A percentile compares a stretch with the other conserved stretches of the same genome.
Conservation (phyloP, 1,140 invertebrate species). For the Drosophila persimilis region DNA sequence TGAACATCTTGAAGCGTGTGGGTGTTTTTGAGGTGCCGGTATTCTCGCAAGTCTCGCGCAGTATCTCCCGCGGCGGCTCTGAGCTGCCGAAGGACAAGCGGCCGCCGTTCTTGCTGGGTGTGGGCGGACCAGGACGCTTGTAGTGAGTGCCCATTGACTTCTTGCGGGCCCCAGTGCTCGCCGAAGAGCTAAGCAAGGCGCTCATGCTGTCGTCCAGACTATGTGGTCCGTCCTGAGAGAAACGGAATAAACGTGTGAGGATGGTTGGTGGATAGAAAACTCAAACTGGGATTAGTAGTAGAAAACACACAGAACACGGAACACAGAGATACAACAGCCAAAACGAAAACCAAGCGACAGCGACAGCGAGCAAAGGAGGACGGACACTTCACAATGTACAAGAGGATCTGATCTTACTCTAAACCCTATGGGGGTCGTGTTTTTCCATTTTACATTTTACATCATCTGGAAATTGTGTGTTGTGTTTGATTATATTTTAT, state of each 20-base stretch:
- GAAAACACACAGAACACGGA: constrained; percentile 13
- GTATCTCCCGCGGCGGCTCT: constrained; percentile 68
- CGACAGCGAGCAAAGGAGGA: not conserved
- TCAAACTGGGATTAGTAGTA: not conserved
- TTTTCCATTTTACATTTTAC: not conserved
- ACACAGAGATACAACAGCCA: constrained; percentile 20
- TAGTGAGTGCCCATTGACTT: constrained; percentile 87
- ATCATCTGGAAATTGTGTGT: not conserved
- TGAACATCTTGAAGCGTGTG: constrained; percentile 73
- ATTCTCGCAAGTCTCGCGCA: constrained; percentile 62
- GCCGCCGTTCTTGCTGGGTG: constrained; percentile 92
- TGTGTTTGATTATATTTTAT: not conserved
- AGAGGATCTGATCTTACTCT: constrained; percentile 6
- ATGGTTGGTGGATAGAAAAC: not conserved
- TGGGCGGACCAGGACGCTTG: constrained; percentile 92
- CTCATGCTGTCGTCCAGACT: constrained; percentile 86
- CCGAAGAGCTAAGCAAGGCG: constrained; percentile 84
- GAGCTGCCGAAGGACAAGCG: constrained; percentile 85
- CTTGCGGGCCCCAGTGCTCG: constrained; percentile 77
- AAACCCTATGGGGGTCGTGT: not conserved
- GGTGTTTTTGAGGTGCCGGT: constrained; percentile 65
- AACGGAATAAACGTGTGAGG: constrained; percentile 1
- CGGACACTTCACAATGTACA: constrained; percentile 1
- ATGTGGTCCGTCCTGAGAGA: constrained; percentile 84
- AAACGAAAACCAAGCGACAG: constrained; percentile 13